These are phyloP conservation scores for Patagioenas fasciata DNA, from an alignment of 2,113 vertebrate genomes.

Conservation along the genomic window DNA sequence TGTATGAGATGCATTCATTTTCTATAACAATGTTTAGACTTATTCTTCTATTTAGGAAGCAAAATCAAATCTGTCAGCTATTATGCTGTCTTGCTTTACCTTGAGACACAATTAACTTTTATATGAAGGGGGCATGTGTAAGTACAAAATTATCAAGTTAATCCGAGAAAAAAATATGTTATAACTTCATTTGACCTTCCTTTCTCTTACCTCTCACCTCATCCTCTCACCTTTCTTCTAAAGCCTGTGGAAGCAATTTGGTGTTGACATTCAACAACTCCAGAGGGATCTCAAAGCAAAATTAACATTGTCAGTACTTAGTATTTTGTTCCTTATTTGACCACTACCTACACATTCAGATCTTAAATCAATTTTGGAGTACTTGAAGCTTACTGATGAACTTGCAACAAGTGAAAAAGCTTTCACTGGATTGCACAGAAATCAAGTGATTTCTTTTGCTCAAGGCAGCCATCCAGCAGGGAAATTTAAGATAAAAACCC, in stretches of 20 bases:
- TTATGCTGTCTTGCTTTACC: not conserved
- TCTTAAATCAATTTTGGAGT: not conserved
- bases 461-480: not conserved
- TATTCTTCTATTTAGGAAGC: not conserved
- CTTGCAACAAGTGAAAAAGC: not conserved
- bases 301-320: not conserved
- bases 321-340: not conserved
- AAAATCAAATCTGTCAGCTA: not conserved
- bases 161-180: not conserved
- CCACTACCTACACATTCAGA: not conserved
- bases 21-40: not conserved
- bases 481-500: not conserved
- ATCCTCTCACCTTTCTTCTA: not conserved
- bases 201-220: not conserved
- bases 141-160: not conserved
- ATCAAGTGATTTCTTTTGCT: not conserved
- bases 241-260: not conserved
- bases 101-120: not conserved
- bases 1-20: not conserved
- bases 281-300: not conserved
- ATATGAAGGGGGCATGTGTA: not conserved
- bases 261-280: not conserved
- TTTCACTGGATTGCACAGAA: not conserved
- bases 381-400: not conserved
- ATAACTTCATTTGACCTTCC: not conserved